Percentiles rank a stretch among this genome's conserved stretches.
Conservation (phyloP, 2,888 invertebrate genomes). For the Cybosia mesomella region DNA sequence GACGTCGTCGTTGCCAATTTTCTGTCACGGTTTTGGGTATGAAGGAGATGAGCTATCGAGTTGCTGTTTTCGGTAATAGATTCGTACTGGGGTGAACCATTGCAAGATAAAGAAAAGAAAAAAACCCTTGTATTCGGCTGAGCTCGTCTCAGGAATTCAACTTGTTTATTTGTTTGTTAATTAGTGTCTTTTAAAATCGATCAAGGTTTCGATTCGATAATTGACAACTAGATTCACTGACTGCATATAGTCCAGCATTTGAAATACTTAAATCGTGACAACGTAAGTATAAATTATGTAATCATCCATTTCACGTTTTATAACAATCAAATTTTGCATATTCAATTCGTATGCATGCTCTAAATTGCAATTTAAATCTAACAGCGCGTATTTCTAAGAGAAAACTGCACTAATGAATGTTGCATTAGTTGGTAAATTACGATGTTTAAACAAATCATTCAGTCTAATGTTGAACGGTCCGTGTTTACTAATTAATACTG, state of each 20-base stretch:
- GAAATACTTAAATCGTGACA: neutral
- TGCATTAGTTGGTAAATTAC: constrained; percentile 16
- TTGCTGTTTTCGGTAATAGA: too few species aligned
- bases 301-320: constrained; percentile 13
- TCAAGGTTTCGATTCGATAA: too few species aligned
- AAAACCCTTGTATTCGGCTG: too few species aligned
- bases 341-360: constrained; percentile 12
- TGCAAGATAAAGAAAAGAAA: too few species aligned
- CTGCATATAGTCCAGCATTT: neutral
- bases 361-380: constrained; percentile 15
- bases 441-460: constrained; percentile 15
- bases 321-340: constrained; percentile 13
- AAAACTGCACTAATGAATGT: constrained; percentile 20
- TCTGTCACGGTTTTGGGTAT: too few species aligned
- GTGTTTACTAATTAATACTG: constrained; percentile 16
- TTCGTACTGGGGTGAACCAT: too few species aligned
- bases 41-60: too few species aligned
- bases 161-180: too few species aligned
- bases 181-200: too few species aligned
- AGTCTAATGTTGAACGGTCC: constrained; percentile 15
- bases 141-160: too few species aligned
- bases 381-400: constrained; percentile 19
- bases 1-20: too few species aligned
- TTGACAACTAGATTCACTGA: neutral
- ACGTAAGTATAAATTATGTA: constrained; percentile 10